Evolutionary conservation across 2,113 vertebrate genomes (phyloP).

Genomic region (Syrmaticus mikado): DNA sequence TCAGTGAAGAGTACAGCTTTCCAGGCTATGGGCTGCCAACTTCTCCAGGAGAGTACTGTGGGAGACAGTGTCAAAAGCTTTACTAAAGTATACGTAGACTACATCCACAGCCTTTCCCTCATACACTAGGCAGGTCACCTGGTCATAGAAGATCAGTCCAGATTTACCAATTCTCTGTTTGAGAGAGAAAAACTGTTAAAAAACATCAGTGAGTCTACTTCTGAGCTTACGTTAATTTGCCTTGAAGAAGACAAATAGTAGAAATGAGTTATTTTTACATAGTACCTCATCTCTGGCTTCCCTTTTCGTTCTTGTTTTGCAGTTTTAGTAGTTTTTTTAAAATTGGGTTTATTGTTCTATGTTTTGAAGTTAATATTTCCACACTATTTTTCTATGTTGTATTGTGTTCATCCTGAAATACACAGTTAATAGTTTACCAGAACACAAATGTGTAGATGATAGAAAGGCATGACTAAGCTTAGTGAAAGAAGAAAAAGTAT

Average conservation of each 20-base stretch:
- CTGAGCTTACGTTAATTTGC: not conserved
- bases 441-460: not conserved
- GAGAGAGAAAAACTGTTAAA: not conserved
- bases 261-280: not conserved
- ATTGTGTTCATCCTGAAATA: not conserved
- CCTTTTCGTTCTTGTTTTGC: not conserved
- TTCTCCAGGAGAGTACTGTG: too few relatives aligned
- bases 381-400: not conserved
- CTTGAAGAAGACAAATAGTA: not conserved
- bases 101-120: too few relatives aligned
- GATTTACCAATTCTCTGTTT: not conserved
- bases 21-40: too few relatives aligned
- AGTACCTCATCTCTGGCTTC: not conserved
- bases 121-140: too few relatives aligned
- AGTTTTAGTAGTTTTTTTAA: not conserved
- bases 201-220: not conserved
- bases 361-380: not conserved
- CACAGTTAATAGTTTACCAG: not conserved
- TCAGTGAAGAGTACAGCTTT: too few relatives aligned
- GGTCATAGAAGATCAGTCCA: not conserved
- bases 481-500: not conserved
- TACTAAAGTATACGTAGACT: too few relatives aligned
- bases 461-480: not conserved
- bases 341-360: not conserved
- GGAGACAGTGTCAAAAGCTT: too few relatives aligned